Conservation (phyloP, 2,797 vertebrate genomes). For the Alexandromys oeconomus region DNA sequence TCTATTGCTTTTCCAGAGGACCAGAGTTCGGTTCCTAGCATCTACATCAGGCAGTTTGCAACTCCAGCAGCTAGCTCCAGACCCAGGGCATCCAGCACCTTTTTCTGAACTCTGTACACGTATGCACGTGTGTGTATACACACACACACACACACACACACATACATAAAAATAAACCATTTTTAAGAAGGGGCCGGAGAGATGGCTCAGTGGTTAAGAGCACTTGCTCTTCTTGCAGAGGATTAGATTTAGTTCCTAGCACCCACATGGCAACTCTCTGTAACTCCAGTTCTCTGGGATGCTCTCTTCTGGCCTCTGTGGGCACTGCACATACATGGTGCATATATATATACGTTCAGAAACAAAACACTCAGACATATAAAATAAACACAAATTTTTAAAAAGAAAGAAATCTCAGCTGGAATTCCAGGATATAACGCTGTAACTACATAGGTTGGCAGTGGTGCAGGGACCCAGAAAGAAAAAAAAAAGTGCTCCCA, state of each 20-base stretch:
- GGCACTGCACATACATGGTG: background rate
- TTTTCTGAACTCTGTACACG: background rate
- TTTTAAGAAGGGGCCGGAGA: background rate
- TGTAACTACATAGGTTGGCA: background rate
- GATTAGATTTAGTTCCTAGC: background rate
- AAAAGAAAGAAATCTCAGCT: background rate
- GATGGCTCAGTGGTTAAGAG: background rate
- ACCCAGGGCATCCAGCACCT: background rate
- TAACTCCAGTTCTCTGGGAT: no score
- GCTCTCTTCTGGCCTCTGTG: background rate
- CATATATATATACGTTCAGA: background rate
- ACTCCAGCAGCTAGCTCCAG: background rate
- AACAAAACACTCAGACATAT: background rate
- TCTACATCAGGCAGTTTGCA: background rate
- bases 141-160: background rate
- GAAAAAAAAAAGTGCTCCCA: no score
- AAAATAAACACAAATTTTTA: background rate
- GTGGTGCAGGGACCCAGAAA: accelerated
- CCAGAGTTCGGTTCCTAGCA: background rate
- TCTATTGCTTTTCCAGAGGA: background rate
- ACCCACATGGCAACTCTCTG: background rate
- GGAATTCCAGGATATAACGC: background rate
- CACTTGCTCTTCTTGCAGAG: background rate
- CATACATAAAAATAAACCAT: background rate
- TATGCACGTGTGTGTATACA: background rate